These are phyloP conservation scores for Toxotes chatareus DNA, from an alignment of 2,113 vertebrate genomes.

Conservation along the genomic window DNA sequence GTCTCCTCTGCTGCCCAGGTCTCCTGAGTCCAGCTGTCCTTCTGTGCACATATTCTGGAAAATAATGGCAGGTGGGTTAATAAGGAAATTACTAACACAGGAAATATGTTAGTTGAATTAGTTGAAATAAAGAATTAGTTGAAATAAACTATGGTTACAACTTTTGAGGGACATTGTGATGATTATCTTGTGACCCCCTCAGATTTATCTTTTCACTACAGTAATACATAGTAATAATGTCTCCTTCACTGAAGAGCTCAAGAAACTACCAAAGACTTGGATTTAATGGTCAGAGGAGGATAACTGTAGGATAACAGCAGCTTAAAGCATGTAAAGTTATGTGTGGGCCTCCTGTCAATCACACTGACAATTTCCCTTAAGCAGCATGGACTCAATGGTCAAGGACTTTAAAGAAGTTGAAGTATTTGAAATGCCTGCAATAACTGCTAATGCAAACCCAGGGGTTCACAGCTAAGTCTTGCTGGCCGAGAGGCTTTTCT, in stretches of 20 bases:
- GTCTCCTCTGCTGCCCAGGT: no score
- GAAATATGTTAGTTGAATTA: no score
- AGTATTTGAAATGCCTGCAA: conserved; percentile 52
- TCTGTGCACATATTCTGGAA: no score
- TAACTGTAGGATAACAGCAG: conserved; percentile 11
- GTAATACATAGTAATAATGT: neutral
- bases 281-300: conserved; percentile 6
- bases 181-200: neutral
- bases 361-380: conserved; percentile 2
- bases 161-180: no score
- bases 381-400: conserved; percentile 7
- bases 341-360: conserved; percentile 35
- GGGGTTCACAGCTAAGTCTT: conserved; percentile 45
- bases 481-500: conserved; percentile 61
- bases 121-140: no score
- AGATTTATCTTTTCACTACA: no score
- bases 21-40: no score
- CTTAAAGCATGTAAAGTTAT: conserved; percentile 19
- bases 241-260: neutral
- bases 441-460: conserved; percentile 30
- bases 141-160: no score
- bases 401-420: conserved; percentile 35
- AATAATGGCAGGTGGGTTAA: no score
- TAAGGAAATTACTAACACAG: no score
- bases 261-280: neutral